Evolutionary conservation across 2,113 vertebrate genomes (phyloP).

Genomic region (Alexandromys fortis): DNA sequence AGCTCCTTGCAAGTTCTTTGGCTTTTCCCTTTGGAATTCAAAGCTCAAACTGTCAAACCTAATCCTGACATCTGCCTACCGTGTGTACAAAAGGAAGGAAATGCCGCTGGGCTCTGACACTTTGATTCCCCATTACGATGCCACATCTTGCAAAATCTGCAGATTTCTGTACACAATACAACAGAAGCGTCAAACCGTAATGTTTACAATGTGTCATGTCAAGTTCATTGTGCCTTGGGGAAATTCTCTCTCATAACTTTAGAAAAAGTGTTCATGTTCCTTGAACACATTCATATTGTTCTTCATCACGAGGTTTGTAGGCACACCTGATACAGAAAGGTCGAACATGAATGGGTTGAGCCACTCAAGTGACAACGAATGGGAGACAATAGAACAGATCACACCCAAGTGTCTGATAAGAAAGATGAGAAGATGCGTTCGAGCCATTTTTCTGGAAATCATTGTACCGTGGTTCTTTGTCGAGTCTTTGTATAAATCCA

Average conservation of each 20-base stretch:
- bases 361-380: not conserved
- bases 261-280: not conserved
- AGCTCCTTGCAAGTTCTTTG: slow-evolving; percentile 47
- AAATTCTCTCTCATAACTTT: not conserved
- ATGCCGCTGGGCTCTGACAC: not conserved
- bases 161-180: not conserved
- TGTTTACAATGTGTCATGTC: not conserved
- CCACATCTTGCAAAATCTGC: not conserved
- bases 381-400: not conserved
- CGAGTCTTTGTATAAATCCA: not conserved
- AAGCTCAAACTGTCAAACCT: slow-evolving; percentile 59
- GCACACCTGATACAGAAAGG: not conserved
- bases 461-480: not conserved
- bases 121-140: not conserved
- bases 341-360: not conserved
- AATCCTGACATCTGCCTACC: slow-evolving; percentile 60
- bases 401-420: not conserved
- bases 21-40: slow-evolving; percentile 53
- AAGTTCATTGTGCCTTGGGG: not conserved
- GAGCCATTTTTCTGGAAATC: not conserved
- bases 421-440: not conserved
- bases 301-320: not conserved
- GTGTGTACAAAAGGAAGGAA: slow-evolving; percentile 16
- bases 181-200: not conserved
- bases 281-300: not conserved